These are phyloP conservation scores for Andrena bucephala DNA, from an alignment of 2,888 invertebrate genomes.

Conservation along the genomic window DNA sequence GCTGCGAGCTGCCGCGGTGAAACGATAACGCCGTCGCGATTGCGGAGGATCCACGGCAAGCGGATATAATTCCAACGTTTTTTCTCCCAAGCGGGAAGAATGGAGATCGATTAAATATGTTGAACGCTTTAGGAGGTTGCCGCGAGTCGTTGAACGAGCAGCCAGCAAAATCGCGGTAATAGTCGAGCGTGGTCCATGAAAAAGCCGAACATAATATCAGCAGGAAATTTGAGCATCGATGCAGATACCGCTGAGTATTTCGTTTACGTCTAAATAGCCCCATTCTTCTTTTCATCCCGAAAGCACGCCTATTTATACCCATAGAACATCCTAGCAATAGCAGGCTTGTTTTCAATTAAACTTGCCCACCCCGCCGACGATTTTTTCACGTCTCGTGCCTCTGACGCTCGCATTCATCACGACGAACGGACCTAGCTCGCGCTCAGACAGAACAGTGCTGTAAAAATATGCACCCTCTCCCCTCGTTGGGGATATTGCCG, in stretches of 20 bases:
- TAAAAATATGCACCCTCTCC: constrained; percentile 33
- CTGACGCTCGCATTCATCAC: constrained; percentile 69
- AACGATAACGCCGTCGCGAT: constrained; percentile 32
- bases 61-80: constrained; percentile 39
- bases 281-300: constrained; percentile 39
- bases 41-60: background rate
- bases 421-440: constrained; percentile 33
- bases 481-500: background rate
- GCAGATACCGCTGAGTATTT: constrained; percentile 20
- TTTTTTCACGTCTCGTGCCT: constrained; percentile 35
- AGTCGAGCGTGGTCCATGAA: background rate
- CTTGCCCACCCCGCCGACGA: constrained; percentile 49
- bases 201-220: constrained; percentile 14
- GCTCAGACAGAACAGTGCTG: constrained; percentile 16
- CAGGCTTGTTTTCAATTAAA: constrained; percentile 76
- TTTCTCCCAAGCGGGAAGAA: background rate
- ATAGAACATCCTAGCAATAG: constrained; percentile 58
- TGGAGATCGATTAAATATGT: background rate
- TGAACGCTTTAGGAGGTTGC: background rate
- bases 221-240: constrained; percentile 9
- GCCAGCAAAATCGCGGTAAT: background rate
- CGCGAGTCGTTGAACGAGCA: background rate
- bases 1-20: background rate
- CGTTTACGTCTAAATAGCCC: constrained; percentile 27
- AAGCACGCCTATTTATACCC: constrained; percentile 38